phyloP scores from a whole-genome alignment of 2,113 vertebrate species.

The Archocentrus centrarchus region DNA sequence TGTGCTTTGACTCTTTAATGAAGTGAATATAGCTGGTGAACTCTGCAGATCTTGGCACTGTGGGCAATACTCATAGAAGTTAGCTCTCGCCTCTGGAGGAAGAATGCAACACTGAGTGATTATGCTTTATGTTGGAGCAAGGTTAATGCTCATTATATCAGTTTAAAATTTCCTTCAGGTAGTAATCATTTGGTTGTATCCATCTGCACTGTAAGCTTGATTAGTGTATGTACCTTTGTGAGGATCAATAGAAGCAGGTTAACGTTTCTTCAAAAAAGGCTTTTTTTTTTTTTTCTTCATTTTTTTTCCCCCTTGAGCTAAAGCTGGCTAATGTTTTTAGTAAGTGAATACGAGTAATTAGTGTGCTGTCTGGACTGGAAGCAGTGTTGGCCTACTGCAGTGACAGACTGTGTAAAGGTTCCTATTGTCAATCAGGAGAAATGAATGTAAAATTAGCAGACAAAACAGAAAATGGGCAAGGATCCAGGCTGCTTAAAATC shows the following conservation, averaged over 20 bases:
- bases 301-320: not conserved
- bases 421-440: not conserved
- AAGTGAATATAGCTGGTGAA: not conserved
- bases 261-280: too few relatives aligned
- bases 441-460: not conserved
- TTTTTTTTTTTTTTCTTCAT: too few relatives aligned
- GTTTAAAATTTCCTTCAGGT: not conserved
- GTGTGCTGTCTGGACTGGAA: not conserved
- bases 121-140: not conserved
- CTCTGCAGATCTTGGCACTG: not conserved
- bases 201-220: not conserved
- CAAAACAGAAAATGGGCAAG: not conserved
- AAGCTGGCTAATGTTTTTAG: not conserved
- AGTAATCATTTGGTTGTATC: not conserved
- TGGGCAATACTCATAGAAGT: not conserved
- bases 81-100: not conserved
- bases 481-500: not conserved
- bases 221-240: not conserved
- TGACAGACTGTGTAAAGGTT: not conserved
- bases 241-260: too few relatives aligned
- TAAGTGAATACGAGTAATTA: not conserved
- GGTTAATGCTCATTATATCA: not conserved
- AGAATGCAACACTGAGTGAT: not conserved
- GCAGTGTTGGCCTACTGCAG: not conserved
- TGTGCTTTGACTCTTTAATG: constrained; percentile 13